Evolutionary conservation across 2,113 vertebrate species (phyloP).

Genomic region (Corythoichthys haematopterus): DNA sequence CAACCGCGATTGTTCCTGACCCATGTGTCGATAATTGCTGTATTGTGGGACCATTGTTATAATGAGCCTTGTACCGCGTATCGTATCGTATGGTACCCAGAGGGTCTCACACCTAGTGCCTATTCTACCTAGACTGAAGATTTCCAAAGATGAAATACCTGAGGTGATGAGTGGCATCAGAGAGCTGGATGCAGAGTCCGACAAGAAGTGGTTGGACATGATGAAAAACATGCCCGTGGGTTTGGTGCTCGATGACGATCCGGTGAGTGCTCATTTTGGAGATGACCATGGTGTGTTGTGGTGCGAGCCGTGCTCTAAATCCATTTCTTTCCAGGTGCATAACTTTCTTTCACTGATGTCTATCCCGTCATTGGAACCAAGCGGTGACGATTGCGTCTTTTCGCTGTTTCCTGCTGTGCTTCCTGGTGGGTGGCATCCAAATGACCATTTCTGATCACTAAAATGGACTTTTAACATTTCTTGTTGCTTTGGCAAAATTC

Average conservation of each 20-base stretch:
- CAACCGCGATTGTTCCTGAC: too few relatives aligned
- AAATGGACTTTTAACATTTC: not conserved
- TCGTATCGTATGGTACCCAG: not conserved
- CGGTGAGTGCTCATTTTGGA: slow-evolving; percentile 71
- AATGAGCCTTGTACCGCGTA: too few relatives aligned
- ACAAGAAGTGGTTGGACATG: slow-evolving; percentile 74
- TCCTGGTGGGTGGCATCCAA: slow-evolving; percentile 63
- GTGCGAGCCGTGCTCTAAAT: too few relatives aligned
- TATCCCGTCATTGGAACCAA: slow-evolving; percentile 66
- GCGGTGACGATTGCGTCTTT: slow-evolving; percentile 53
- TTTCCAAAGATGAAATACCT: slow-evolving; percentile 56
- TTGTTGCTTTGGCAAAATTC: not conserved
- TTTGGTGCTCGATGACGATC: slow-evolving; percentile 59
- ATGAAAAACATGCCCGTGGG: slow-evolving; percentile 36
- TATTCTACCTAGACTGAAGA: slow-evolving; percentile 59
- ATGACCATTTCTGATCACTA: not conserved
- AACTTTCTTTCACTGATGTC: slow-evolving; percentile 68
- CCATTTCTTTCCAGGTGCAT: slow-evolving; percentile 61
- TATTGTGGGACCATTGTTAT: too few relatives aligned
- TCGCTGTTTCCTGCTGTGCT: slow-evolving; percentile 59
- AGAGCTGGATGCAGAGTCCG: slow-evolving; percentile 71
- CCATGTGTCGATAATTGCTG: too few relatives aligned
- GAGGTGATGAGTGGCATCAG: slow-evolving; percentile 45
- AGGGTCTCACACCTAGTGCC: too few relatives aligned
- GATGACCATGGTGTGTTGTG: too few relatives aligned